A percentile compares a stretch with the other conserved stretches of the same genome.
Evolutionary conservation across 92 coral and sea anemone species (phyloP).

Genomic region (Phenganax stokvisi): DNA sequence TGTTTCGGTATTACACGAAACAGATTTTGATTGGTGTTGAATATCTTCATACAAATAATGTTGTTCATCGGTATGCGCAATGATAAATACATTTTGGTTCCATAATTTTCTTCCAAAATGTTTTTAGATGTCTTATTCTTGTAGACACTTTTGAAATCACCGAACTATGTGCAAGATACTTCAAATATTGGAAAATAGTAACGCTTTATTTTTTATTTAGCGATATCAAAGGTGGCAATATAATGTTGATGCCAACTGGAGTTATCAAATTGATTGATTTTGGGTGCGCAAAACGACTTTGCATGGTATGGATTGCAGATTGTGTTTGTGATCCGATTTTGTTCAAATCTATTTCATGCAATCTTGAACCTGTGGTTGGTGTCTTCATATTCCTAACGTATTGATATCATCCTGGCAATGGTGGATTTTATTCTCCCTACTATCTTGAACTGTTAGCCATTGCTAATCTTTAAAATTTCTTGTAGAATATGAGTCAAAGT

Average conservation of each 20-base stretch:
- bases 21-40: slow-evolving; percentile 84
- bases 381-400: too few relatives aligned
- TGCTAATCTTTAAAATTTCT: not conserved
- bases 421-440: not conserved
- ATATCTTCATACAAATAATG: slow-evolving; percentile 85
- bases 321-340: not conserved
- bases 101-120: not conserved
- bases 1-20: slow-evolving; percentile 79
- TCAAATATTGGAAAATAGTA: too few relatives aligned
- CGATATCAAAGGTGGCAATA: slow-evolving; percentile 96
- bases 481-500: slow-evolving; percentile 82
- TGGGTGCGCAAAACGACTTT: slow-evolving; percentile 92
- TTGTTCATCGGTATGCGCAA: slow-evolving; percentile 74
- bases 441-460: too few relatives aligned
- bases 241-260: slow-evolving; percentile 85
- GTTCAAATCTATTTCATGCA: not conserved
- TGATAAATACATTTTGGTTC: not conserved
- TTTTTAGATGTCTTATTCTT: not conserved
- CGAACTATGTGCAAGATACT: too few relatives aligned
- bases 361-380: not conserved
- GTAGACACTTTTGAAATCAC: too few relatives aligned
- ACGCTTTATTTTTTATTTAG: slow-evolving; percentile 38
- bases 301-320: slow-evolving; percentile 59
- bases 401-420: not conserved
- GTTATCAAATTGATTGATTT: slow-evolving; percentile 92